These are phyloP conservation scores for Argyresthia albistria DNA, from an alignment of 2,888 invertebrate genomes.

Conservation along the genomic window DNA sequence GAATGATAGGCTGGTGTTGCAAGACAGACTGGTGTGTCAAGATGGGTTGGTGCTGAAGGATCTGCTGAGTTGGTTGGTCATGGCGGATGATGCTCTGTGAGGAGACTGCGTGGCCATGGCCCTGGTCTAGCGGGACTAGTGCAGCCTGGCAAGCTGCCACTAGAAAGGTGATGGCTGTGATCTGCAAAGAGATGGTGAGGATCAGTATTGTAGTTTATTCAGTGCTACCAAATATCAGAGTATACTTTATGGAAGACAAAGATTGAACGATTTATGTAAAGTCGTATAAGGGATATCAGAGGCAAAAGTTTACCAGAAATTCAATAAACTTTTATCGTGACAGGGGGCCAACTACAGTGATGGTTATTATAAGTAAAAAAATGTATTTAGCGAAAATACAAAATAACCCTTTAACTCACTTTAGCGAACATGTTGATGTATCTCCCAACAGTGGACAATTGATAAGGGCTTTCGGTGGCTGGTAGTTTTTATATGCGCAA, in stretches of 20 bases:
- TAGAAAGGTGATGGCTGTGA: conserved; percentile 46
- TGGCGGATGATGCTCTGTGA: conserved; percentile 58
- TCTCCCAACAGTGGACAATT: conserved; percentile 43
- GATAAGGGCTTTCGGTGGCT: conserved; percentile 40
- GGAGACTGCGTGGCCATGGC: conserved; percentile 41
- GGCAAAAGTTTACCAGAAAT: too few relatives aligned
- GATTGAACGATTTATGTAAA: too few relatives aligned
- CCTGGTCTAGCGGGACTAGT: conserved; percentile 33
- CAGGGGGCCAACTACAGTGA: too few relatives aligned
- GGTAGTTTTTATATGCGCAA: conserved; percentile 61
- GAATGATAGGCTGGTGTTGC: background rate
- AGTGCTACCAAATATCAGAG: too few relatives aligned
- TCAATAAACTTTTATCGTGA: too few relatives aligned
- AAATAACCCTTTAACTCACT: conserved; percentile 33
- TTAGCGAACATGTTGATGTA: conserved; percentile 57
- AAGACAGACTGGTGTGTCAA: conserved; percentile 23
- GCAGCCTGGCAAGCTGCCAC: conserved; percentile 62
- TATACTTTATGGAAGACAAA: too few relatives aligned
- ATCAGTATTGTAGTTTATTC: too few relatives aligned
- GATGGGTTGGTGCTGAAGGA: conserved; percentile 10
- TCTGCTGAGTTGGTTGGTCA: conserved; percentile 39
- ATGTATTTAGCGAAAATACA: background rate
- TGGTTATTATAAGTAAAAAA: too few relatives aligned
- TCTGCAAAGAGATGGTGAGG: conserved; percentile 28
- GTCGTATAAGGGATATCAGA: too few relatives aligned